Evolutionary conservation across 1,140 invertebrate genomes (phyloP), one percentile per base, ranked within the genome.

Genomic region (Diploscapter pachys): DNA sequence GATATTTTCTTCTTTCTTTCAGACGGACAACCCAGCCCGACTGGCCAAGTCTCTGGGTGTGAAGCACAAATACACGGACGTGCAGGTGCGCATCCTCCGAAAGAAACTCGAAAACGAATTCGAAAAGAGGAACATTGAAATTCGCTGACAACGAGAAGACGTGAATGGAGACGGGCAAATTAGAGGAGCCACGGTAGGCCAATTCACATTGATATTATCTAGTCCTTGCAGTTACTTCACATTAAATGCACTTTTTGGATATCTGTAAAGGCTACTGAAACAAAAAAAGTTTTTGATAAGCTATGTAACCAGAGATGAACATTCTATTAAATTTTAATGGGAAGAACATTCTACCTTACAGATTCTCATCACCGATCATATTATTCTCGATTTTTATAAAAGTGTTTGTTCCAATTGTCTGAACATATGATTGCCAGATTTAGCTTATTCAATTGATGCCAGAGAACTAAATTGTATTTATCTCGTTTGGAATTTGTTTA

Each of bases 1-100:
- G 31, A 31, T 31, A 31, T 31, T 31, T 31, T 31, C 31, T 31
- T 31, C 31, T 63, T 62, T 48, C 52, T 67, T 78, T 68, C 61
- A 78, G 77, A 78, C 57, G 8, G 70, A 80, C 8, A 77, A 77
- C 54, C 69, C 77, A 8, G 73, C 77, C 3, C 70, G 75, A 9
- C 54, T 76, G 2, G 69, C 77, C 0, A 78, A 78, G 52, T 50
- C 4, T 31, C 31, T 78, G 2, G 62, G 61, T 4, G 54, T 70
- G 50, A 57, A 66, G 49, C 63, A 72, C 61, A 52, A 67, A 11
- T 71, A 76, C 31, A 52, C 59, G 49, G 77, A 78, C n/a, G 78
- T 73, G 4, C 69, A 78, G 59, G 75, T 73, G 51, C 68, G 77
- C 54, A 67, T 63, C 4, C 64, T 78, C 2, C 73, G 77, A 53